These are phyloP conservation scores for Sternarchorhynchus goeldii DNA, from an alignment of 2,797 vertebrate genomes.

Conservation along the genomic window DNA sequence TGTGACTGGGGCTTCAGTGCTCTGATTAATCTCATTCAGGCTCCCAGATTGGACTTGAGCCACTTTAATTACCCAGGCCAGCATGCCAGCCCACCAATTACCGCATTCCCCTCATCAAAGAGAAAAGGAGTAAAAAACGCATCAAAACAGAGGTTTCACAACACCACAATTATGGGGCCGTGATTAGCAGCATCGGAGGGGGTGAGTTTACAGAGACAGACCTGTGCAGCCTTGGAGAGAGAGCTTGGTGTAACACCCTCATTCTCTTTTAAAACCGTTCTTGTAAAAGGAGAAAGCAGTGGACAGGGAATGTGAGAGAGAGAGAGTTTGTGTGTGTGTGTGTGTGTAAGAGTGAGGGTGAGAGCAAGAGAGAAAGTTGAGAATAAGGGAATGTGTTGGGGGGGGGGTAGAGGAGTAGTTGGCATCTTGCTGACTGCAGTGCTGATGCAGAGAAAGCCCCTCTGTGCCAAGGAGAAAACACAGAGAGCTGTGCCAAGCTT, in stretches of 20 bases:
- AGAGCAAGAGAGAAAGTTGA: too few species aligned
- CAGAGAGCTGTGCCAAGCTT: conserved; percentile 55
- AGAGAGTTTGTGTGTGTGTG: too few species aligned
- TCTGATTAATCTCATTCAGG: conserved; percentile 33
- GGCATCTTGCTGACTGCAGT: conserved; percentile 34
- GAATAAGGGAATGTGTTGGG: too few species aligned
- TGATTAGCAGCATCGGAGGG: conserved; percentile 17
- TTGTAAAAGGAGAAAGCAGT: conserved; percentile 1
- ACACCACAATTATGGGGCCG: conserved; percentile 1
- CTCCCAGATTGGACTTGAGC: conserved; percentile 8
- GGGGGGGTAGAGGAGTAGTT: conserved; percentile 36
- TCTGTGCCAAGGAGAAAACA: conserved; percentile 58
- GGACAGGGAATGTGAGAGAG: conserved; percentile 1
- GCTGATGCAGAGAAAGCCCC: conserved; percentile 26
- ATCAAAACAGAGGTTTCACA: conserved; percentile 21
- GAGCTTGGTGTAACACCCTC: background rate
- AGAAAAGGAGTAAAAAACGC: background rate
- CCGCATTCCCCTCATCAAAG: conserved; percentile 10
- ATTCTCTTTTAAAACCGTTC: conserved; percentile 24
- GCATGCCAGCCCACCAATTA: conserved; percentile 21
- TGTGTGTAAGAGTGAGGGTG: too few species aligned
- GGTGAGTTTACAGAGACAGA: background rate
- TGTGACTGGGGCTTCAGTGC: conserved; percentile 4
- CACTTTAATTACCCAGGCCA: conserved; percentile 36
- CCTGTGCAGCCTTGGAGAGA: background rate